Evolutionary conservation across 2,888 invertebrate species (phyloP).

Genomic region (Sphaerophoria taeniata): DNA sequence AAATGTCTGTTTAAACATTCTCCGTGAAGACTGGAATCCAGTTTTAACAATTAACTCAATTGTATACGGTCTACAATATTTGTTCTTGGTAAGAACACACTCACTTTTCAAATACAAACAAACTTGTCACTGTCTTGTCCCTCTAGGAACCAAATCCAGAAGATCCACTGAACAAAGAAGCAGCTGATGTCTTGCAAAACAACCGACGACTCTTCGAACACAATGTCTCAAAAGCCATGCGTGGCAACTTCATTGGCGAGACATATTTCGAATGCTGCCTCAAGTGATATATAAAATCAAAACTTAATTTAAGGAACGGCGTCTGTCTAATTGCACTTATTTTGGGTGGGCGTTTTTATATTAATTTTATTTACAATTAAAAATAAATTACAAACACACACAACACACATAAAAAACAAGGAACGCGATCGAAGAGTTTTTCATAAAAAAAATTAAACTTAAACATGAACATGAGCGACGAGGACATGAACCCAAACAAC

Average conservation of each 20-base stretch:
- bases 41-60: constrained; percentile 98
- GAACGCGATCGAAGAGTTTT: constrained; percentile 50
- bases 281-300: constrained; percentile 88
- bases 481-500: constrained; percentile 23
- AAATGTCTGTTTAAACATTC: constrained; percentile 98
- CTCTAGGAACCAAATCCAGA: constrained; percentile 98
- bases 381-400: constrained; percentile 64
- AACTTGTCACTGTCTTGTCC: not conserved
- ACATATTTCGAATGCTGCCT: constrained; percentile 98
- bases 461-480: constrained; percentile 23
- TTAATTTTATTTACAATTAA: constrained; percentile 80
- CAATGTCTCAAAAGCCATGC: constrained; percentile 97
- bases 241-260: constrained; percentile 97
- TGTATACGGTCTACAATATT: constrained; percentile 98
- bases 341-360: constrained; percentile 81
- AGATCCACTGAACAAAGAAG: constrained; percentile 99
- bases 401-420: constrained; percentile 8
- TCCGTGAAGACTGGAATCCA: constrained; percentile 99
- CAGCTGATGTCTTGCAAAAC: constrained; percentile 97
- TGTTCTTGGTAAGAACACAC: constrained; percentile 89
- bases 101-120: not conserved
- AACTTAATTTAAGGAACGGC: constrained; percentile 82
- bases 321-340: constrained; percentile 80
- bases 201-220: constrained; percentile 97
- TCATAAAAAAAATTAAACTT: constrained; percentile 37